A percentile compares a stretch with the other conserved stretches of the same genome.
phyloP scores from a whole-genome alignment of 2,113 vertebrate species.

The Zonotrichia leucophrys region DNA sequence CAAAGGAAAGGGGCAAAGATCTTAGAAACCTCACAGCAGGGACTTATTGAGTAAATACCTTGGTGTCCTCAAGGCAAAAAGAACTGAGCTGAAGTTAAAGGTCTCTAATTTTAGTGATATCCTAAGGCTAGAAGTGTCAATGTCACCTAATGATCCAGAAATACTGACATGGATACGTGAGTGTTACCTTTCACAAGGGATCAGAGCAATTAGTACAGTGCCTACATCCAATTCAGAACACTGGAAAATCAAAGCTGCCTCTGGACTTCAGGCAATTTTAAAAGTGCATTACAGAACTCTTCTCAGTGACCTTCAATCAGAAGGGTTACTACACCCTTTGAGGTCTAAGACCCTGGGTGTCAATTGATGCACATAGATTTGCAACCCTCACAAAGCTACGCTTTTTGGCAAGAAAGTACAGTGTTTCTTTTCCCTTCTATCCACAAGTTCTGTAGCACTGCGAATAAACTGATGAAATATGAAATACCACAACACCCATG shows the following conservation, averaged over 20 bases:
- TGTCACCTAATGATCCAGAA: slow-evolving; percentile 23
- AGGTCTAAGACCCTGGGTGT: not conserved
- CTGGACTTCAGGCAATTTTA: not conserved
- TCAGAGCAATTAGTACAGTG: slow-evolving; percentile 29
- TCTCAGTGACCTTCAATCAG: not conserved
- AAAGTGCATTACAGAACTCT: not conserved
- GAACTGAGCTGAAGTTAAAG: not conserved
- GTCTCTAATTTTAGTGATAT: not conserved
- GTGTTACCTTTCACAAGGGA: not conserved
- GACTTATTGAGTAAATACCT: not conserved
- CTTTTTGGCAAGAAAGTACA: not conserved
- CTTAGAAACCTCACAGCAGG: not conserved
- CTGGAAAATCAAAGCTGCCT: slow-evolving; percentile 11
- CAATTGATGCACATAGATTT: not conserved
- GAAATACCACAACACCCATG: not conserved
- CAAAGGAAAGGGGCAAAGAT: not conserved
- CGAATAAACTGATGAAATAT: not conserved
- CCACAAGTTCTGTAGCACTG: not conserved
- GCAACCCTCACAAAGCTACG: not conserved
- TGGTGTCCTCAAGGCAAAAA: not conserved
- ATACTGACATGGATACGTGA: not conserved
- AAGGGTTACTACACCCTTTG: not conserved
- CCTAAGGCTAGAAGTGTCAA: not conserved
- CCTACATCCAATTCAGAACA: not conserved
- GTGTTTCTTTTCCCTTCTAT: not conserved